phyloP scores from a whole-genome alignment of 2,888 invertebrate species.

The Tethea ocularis region DNA sequence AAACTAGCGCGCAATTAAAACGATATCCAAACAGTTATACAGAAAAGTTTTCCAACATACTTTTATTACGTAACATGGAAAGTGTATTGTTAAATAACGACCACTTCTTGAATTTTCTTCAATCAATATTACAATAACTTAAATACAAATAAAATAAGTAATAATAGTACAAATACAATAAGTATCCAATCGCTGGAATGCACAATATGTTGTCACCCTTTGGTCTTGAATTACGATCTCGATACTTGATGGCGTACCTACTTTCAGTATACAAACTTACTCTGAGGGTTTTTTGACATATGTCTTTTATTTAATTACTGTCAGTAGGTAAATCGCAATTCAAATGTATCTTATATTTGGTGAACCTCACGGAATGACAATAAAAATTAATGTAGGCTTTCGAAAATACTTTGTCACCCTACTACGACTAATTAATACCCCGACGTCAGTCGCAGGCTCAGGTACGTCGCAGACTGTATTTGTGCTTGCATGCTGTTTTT shows the following conservation, averaged over 20 bases:
- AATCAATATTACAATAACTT: too few relatives aligned
- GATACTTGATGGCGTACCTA: too few relatives aligned
- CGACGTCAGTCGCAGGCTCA: conserved; percentile 48
- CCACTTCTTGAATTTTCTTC: too few relatives aligned
- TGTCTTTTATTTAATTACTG: too few relatives aligned
- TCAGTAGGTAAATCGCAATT: too few relatives aligned
- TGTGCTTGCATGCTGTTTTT: conserved; percentile 69
- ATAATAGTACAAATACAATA: not conserved
- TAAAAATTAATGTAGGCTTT: not conserved
- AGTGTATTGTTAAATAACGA: too few relatives aligned
- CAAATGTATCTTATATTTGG: too few relatives aligned
- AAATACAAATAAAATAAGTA: too few relatives aligned
- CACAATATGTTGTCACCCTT: not conserved
- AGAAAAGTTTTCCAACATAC: not conserved
- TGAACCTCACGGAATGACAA: not conserved
- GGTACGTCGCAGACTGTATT: conserved; percentile 60
- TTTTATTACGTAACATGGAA: not conserved
- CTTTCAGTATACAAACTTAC: too few relatives aligned
- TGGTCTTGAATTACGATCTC: not conserved
- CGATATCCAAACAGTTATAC: not conserved
- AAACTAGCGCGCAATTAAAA: not conserved
- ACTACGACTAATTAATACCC: conserved; percentile 76
- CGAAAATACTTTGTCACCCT: conserved; percentile 65
- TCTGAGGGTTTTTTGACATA: too few relatives aligned
- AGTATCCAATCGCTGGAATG: not conserved